Conservation (phyloP, 2,888 invertebrate genomes). For the Muschampia plurimacula region DNA sequence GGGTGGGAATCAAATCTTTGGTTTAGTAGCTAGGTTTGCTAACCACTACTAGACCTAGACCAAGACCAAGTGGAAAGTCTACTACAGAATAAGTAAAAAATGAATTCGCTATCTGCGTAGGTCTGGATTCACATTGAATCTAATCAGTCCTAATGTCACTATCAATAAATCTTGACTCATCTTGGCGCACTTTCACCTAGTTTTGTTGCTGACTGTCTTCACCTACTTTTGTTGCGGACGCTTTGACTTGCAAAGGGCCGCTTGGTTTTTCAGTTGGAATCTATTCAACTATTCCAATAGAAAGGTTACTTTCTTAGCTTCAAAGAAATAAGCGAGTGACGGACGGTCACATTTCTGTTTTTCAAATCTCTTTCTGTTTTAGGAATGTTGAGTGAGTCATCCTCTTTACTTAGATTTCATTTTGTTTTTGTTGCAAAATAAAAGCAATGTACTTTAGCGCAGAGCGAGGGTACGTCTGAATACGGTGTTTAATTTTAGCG, state of each 20-base stretch:
- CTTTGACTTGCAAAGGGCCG: constrained; percentile 36
- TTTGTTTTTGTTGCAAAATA: not conserved
- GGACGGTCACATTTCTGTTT: constrained; percentile 16
- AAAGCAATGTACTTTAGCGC: too few species aligned
- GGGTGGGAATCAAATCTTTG: too few species aligned
- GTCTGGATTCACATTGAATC: not conserved
- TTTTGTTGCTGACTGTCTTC: constrained; percentile 11
- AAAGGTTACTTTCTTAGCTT: constrained; percentile 31
- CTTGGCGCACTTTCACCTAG: constrained; percentile 24
- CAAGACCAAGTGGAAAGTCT: not conserved
- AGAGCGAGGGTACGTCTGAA: too few species aligned
- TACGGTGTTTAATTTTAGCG: too few species aligned
- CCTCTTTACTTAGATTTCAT: not conserved
- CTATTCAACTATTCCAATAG: constrained; percentile 34
- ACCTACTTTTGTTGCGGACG: constrained; percentile 22
- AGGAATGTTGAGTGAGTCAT: constrained; percentile 32
- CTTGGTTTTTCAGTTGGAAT: constrained; percentile 17
- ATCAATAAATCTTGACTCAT: constrained; percentile 9
- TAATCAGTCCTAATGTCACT: not conserved
- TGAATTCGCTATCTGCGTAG: not conserved
- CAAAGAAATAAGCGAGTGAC: constrained; percentile 31
- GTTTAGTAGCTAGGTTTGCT: too few species aligned
- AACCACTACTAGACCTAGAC: too few species aligned
- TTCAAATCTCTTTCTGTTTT: constrained; percentile 15
- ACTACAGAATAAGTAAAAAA: not conserved